phyloP scores from a whole-genome alignment of 2,888 invertebrate genomes.

The Zele albiditarsus region DNA sequence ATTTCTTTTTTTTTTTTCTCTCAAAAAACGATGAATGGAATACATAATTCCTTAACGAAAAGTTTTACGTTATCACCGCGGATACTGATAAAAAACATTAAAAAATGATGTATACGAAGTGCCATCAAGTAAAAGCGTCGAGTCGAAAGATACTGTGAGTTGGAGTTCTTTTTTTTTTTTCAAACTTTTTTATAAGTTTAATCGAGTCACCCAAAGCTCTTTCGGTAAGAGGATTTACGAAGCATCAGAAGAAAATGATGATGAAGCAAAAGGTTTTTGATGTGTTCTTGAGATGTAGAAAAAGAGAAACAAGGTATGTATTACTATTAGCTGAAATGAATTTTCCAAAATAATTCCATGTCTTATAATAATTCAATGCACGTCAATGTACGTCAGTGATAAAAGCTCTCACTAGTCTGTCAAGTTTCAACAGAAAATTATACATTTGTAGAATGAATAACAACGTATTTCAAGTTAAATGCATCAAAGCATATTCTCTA shows the following conservation, averaged over 20 bases:
- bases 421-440: neutral
- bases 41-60: neutral
- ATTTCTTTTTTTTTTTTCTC: neutral
- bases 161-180: constrained; percentile 45
- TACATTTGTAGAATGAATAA: neutral
- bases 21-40: neutral
- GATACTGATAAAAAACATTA: constrained; percentile 11
- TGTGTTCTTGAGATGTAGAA: neutral
- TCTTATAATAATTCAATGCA: neutral
- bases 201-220: constrained; percentile 52
- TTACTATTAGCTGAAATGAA: neutral
- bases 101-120: neutral
- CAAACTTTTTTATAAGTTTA: constrained; percentile 61
- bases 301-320: neutral
- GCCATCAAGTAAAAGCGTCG: constrained; percentile 29
- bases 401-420: neutral
- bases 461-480: neutral
- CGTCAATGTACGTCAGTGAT: neutral
- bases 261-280: constrained; percentile 13
- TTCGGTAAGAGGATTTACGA: constrained; percentile 17
- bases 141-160: neutral
- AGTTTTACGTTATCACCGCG: neutral
- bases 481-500: neutral
- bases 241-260: constrained; percentile 8
- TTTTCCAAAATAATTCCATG: neutral